These are phyloP conservation scores for Sphenodon punctatus DNA, from an alignment of 2,797 vertebrate species.

Conservation along the genomic window DNA sequence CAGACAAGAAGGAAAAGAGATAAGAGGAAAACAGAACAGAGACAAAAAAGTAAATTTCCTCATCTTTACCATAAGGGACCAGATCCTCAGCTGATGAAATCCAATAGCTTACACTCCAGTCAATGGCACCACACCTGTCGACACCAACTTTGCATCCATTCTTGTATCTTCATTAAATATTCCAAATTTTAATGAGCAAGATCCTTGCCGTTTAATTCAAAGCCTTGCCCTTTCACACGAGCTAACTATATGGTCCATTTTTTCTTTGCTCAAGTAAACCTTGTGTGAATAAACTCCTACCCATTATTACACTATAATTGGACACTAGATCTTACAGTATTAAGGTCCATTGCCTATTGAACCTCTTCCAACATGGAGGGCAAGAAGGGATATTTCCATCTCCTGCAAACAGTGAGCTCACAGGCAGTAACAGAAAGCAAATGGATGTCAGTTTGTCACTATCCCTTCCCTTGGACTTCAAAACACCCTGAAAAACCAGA, in stretches of 20 bases:
- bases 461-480: not conserved
- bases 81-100: not conserved
- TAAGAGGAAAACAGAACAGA: not conserved
- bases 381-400: not conserved
- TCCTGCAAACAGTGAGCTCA: not conserved
- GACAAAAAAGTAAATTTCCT: not conserved
- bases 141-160: too few species aligned
- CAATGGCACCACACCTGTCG: too few species aligned
- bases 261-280: not conserved
- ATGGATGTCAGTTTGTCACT: not conserved
- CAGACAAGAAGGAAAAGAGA: fast-evolving
- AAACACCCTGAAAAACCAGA: not conserved
- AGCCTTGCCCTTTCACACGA: not conserved
- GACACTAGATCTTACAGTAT: too few species aligned
- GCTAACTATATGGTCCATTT: not conserved
- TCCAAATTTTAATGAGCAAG: too few species aligned
- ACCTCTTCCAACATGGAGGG: fast-evolving
- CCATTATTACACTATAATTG: too few species aligned
- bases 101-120: too few species aligned
- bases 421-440: not conserved
- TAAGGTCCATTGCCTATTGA: fast-evolving
- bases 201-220: too few species aligned
- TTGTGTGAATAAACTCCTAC: too few species aligned
- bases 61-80: not conserved
- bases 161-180: too few species aligned